Evolutionary conservation across 2,113 vertebrate species (phyloP), one percentile per base, ranked within the genome.

Genomic region (Phyllopteryx taeniolatus): DNA sequence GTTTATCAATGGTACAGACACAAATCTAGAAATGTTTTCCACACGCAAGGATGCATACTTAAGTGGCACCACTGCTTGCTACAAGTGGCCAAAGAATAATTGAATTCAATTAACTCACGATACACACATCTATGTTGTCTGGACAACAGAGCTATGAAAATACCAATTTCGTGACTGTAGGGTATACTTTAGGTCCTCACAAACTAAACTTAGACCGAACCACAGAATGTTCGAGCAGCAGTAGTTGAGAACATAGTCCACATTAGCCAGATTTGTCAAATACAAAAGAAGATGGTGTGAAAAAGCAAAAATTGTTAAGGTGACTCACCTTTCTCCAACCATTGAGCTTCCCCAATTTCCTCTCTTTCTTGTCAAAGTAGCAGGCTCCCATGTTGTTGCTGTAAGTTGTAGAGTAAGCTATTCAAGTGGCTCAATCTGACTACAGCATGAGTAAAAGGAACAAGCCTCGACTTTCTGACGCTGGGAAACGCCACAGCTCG

Each of bases 341-440:
- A 82, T 87, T 91, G 11, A 89, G 81, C 79, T 92, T 91, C 73
- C 90, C 91, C 15, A 91, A 46, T 82, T 91, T 94, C 87, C 79
- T 91, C 77, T 92, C 90, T 81, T 92, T 93, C 83, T 86, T 93
- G 76, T 94, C 88, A 78, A 93, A 90, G 85, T 83, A 92, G 81
- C 91, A 91, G 82, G 91, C 91, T 86, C 92, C 92, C 92, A 93
- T 93, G 85, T 87, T 93, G 84, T 76, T 85, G 75, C 77, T 82
- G 74, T 76, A 7, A 46, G 71, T 74, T 68, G 73, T 68, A 49
- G 78, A 77, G 74, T 56, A 6, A 75, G 77, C 71, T 75, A 76
- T 17, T 79, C 59, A 80, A 75, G 83, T 74, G 85, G 84, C 81
- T 78, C 67, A 53, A 70, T 82, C 79, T 85, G 86, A 85, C 87